Evolutionary conservation across 1,140 invertebrate species (phyloP), one percentile per base, ranked within the genome.

Genomic region (Andrena cerasifolii): DNA sequence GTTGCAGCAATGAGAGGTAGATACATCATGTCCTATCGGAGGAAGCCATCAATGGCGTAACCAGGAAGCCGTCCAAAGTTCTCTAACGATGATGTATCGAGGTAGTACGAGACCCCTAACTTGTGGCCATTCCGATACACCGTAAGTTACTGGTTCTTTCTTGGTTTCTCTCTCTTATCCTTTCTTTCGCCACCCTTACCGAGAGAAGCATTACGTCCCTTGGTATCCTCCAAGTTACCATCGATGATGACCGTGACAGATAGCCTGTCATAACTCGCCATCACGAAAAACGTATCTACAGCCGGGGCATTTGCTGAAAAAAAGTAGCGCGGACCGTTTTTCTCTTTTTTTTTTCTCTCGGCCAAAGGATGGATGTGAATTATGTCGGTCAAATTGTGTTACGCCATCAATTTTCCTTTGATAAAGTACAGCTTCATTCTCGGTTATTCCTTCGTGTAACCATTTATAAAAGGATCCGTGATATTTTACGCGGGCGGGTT

Each of bases 81-180:
- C 76, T 78, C 80, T 86, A 87, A 87, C 86, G 82, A 87, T 87
- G 86, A 87, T 87, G 83, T 83, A 87, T 86, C 82, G 85, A 76
- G 66, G 56, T 62, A 70, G 67, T 53, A 31, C 61, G 59, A 80
- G 79, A 76, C 76, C 84, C 80, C 75, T 79, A 86, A 86, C 81
- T 83, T 72, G 73, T 63, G 78, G 76, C 80, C 80, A 81, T 83
- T 86, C 67, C 70, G 74, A 86, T 86, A 86, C 66, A 75, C 81
- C 67, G 70, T 83, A 78, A 84, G 71, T 67, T 79, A 79, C 79
- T 71, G 54, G 79, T 80, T 79, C 70, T 77, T 62, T 78, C 72
- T 81, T 47, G 43, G 45, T 67, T 66, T 63, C 61, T 53, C 72
- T 51, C 72, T 53, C 53, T 63, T 59, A 54, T 65, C 80, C 68